Evolutionary conservation across 2,888 invertebrate species (phyloP).

Genomic region (Arrhopalites spinosus): DNA sequence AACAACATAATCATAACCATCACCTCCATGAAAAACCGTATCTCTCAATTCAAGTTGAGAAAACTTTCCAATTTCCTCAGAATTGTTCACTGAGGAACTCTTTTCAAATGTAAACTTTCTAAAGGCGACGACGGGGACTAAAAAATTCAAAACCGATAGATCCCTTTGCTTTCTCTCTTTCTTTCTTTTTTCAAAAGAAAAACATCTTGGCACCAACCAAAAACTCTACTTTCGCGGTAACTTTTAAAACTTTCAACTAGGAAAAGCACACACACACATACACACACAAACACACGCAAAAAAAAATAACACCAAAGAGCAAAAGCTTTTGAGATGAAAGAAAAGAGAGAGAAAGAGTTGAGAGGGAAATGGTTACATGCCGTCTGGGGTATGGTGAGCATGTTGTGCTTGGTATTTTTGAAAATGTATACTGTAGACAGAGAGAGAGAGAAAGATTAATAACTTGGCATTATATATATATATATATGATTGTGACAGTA

Average conservation of each 20-base stretch:
- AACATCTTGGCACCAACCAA: not conserved
- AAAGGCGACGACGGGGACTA: not conserved
- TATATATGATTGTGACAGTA: too few species aligned
- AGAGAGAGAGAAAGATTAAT: too few species aligned
- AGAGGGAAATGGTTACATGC: not conserved
- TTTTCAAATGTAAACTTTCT: too few species aligned
- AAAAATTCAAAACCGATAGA: not conserved
- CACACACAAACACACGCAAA: conserved; percentile 2
- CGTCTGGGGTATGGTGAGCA: too few species aligned
- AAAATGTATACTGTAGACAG: too few species aligned
- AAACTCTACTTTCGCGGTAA: conserved; percentile 5
- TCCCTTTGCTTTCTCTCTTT: too few species aligned
- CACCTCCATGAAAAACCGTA: conserved; percentile 8
- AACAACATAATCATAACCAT: conserved; percentile 21
- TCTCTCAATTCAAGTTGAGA: conserved; percentile 15
- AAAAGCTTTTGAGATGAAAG: not conserved
- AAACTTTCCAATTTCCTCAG: conserved; percentile 16
- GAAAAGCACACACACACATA: not conserved
- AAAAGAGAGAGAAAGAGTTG: not conserved
- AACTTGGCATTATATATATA: too few species aligned
- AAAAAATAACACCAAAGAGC: not conserved
- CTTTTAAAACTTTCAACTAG: not conserved
- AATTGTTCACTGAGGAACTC: too few species aligned
- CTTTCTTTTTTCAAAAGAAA: not conserved
- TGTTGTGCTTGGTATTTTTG: too few species aligned